A percentile compares a stretch with the other conserved stretches of the same genome.
Evolutionary conservation across 2,888 invertebrate genomes (phyloP).

Genomic region (Latheticus oryzae): DNA sequence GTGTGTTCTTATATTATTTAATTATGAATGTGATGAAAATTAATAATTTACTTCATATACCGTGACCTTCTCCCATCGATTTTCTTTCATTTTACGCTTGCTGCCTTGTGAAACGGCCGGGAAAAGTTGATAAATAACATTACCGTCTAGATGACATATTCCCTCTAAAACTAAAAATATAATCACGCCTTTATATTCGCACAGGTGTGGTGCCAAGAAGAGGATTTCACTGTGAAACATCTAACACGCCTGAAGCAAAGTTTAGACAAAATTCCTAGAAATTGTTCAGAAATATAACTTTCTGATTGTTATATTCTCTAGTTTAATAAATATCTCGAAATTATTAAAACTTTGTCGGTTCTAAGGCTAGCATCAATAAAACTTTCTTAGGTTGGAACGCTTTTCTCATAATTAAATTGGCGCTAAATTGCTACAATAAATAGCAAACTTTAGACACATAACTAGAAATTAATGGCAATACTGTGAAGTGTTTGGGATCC

Average conservation of each 20-base stretch:
- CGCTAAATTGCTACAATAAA: constrained; percentile 21
- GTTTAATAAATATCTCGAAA: no score
- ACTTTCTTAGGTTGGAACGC: constrained; percentile 1
- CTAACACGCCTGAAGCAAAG: neutral
- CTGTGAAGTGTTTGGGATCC: constrained; percentile 19
- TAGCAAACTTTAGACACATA: constrained; percentile 9
- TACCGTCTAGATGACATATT: constrained; percentile 35
- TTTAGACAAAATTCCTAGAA: neutral
- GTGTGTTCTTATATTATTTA: constrained; percentile 27
- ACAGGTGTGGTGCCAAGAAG: no score
- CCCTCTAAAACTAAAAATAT: constrained; percentile 24
- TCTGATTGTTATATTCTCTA: no score
- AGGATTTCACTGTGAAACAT: no score
- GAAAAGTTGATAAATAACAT: constrained; percentile 39
- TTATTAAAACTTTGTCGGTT: no score
- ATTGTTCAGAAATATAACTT: neutral
- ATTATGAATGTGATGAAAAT: constrained; percentile 36
- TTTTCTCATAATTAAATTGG: constrained; percentile 14
- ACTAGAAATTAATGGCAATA: constrained; percentile 29
- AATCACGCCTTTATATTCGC: constrained; percentile 5
- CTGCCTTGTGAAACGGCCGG: constrained; percentile 33
- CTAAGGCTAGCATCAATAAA: neutral
- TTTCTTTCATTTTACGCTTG: constrained; percentile 41
- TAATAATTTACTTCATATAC: constrained; percentile 35
- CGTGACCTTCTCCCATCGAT: constrained; percentile 38